A percentile compares a stretch with the other conserved stretches of the same genome.
phyloP scores from a whole-genome alignment of 2,888 invertebrate species.

The Xanthia icteritia region DNA sequence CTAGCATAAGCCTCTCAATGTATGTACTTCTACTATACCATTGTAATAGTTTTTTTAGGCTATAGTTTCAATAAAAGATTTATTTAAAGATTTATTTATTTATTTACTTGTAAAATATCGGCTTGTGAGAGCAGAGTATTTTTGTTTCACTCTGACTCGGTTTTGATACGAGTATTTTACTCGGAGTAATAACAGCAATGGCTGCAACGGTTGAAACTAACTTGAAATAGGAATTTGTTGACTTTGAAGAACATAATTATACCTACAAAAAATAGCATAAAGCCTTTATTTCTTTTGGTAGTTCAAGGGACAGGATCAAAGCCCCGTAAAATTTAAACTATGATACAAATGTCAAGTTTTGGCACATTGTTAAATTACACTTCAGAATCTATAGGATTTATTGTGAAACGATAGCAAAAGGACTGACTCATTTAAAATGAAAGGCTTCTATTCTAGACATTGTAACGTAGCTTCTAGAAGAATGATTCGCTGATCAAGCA shows the following conservation, averaged over 20 bases:
- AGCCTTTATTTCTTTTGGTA: constrained; percentile 7
- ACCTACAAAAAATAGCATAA: not conserved
- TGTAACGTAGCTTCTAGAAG: constrained; percentile 20
- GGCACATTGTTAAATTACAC: constrained; percentile 44
- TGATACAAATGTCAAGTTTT: constrained; percentile 39
- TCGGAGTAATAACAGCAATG: not conserved
- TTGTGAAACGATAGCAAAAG: constrained; percentile 27
- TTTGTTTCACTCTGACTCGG: constrained; percentile 1
- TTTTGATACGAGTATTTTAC: not conserved
- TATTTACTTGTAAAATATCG: too few relatives aligned
- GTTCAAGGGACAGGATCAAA: constrained; percentile 8
- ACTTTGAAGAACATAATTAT: constrained; percentile 3
- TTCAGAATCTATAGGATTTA: constrained; percentile 17
- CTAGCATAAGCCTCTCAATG: too few relatives aligned
- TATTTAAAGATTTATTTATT: too few relatives aligned
- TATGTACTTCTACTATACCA: too few relatives aligned
- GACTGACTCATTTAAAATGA: constrained; percentile 31
- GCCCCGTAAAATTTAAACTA: constrained; percentile 16
- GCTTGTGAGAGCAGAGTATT: too few relatives aligned
- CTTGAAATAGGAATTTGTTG: not conserved
- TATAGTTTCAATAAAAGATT: too few relatives aligned
- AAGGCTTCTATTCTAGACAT: constrained; percentile 18
- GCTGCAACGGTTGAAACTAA: not conserved
- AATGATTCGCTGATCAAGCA: constrained; percentile 10
- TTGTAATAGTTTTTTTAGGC: too few relatives aligned